Evolutionary conservation across 2,888 invertebrate species (phyloP).

Genomic region (Torymus auratus): DNA sequence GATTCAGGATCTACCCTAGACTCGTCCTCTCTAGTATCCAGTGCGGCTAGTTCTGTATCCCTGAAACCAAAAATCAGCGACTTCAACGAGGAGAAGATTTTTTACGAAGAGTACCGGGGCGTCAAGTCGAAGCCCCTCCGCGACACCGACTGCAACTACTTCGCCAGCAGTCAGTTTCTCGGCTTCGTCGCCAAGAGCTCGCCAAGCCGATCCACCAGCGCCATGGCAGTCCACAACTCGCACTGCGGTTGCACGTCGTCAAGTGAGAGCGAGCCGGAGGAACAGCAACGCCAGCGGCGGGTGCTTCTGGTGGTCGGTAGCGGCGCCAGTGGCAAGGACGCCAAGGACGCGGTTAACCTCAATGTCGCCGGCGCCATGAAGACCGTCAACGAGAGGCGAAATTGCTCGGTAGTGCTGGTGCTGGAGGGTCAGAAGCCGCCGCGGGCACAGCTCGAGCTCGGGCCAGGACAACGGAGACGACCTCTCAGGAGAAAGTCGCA

Average conservation of each 20-base stretch:
- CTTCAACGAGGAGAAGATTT: constrained; percentile 75
- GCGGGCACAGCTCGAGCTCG: constrained; percentile 25
- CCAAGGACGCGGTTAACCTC: constrained; percentile 36
- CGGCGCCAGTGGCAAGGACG: constrained; percentile 39
- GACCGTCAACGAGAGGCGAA: constrained; percentile 35
- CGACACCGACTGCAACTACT: constrained; percentile 66
- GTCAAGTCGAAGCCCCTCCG: constrained; percentile 33
- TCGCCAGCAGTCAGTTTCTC: constrained; percentile 72
- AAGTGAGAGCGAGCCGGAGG: constrained; percentile 70
- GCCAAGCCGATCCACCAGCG: background rate
- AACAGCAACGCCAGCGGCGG: constrained; percentile 51
- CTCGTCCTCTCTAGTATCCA: constrained; percentile 63
- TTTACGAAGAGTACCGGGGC: constrained; percentile 69
- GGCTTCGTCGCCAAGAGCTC: constrained; percentile 68
- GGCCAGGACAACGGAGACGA: constrained; percentile 63
- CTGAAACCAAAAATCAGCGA: constrained; percentile 74
- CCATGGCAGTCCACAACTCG: background rate
- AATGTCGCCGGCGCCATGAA: constrained; percentile 31
- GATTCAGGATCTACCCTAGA: constrained; percentile 53
- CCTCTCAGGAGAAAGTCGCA: constrained; percentile 73
- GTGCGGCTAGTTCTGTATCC: constrained; percentile 53
- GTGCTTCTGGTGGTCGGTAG: constrained; percentile 59
- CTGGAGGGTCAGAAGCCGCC: constrained; percentile 59
- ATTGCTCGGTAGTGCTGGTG: constrained; percentile 60
- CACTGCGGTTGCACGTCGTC: constrained; percentile 64